These are phyloP conservation scores for Melanotaenia nigrans DNA, from an alignment of 2,797 vertebrate genomes.

Conservation along the genomic window DNA sequence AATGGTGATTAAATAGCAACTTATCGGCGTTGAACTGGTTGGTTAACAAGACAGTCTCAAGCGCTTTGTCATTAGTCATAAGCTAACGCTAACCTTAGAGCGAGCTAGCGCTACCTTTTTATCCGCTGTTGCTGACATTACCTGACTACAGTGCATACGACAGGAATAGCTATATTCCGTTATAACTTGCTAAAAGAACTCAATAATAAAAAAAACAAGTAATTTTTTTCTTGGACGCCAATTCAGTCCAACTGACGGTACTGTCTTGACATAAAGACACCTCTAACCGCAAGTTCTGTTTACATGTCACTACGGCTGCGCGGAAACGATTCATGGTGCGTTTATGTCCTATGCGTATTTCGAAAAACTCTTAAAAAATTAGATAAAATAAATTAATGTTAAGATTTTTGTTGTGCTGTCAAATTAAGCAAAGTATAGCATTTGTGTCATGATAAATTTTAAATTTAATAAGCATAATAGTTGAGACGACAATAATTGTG, in stretches of 20 bases:
- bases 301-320: conserved; percentile 81
- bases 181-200: neutral
- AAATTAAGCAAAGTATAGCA: neutral
- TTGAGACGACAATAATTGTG: neutral
- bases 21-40: conserved; percentile 14
- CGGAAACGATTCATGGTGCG: conserved; percentile 8
- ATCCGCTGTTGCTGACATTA: neutral
- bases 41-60: conserved; percentile 27
- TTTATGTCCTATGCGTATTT: neutral
- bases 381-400: neutral
- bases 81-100: conserved; percentile 48
- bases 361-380: neutral
- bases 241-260: conserved; percentile 8
- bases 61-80: conserved; percentile 33
- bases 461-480: fast-evolving
- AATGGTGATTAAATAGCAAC: neutral
- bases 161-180: neutral
- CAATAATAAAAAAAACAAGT: neutral
- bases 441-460: neutral
- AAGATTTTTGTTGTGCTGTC: too few species aligned
- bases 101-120: conserved; percentile 16
- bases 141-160: too few species aligned
- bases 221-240: neutral
- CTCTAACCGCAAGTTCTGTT: conserved; percentile 69
- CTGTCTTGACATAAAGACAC: conserved; percentile 14